phyloP scores from a whole-genome alignment of 2,113 vertebrate species.

The cattle (Bos taurus) region DNA sequence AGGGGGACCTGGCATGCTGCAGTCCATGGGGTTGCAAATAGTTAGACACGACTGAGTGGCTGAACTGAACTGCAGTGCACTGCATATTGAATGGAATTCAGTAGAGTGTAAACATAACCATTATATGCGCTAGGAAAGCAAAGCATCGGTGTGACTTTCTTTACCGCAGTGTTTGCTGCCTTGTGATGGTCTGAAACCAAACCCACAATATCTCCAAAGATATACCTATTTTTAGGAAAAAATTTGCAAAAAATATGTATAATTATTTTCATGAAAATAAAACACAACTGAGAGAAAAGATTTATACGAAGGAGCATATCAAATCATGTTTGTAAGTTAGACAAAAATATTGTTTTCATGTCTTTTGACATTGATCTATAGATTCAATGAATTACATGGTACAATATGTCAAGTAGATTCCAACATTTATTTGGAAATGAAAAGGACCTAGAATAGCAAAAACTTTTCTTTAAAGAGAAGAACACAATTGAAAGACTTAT shows the following conservation, averaged over 20 bases:
- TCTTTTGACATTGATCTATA: background rate
- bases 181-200: background rate
- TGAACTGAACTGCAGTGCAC: background rate
- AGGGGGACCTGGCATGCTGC: background rate
- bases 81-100: background rate
- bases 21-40: background rate
- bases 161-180: background rate
- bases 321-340: background rate
- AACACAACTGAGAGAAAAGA: background rate
- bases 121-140: background rate
- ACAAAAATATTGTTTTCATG: background rate
- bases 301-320: background rate
- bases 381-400: background rate
- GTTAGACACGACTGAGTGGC: background rate
- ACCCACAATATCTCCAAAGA: background rate
- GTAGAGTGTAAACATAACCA: background rate
- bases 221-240: background rate
- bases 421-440: background rate
- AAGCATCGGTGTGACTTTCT: background rate
- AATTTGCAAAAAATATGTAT: background rate
- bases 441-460: background rate
- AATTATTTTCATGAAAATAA: background rate
- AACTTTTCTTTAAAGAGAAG: background rate
- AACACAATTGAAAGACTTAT: background rate
- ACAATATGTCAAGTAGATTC: background rate